Base-by-base conservation (phyloP, 2,888 invertebrate genomes). In the Spilosoma lubricipeda region DNA sequence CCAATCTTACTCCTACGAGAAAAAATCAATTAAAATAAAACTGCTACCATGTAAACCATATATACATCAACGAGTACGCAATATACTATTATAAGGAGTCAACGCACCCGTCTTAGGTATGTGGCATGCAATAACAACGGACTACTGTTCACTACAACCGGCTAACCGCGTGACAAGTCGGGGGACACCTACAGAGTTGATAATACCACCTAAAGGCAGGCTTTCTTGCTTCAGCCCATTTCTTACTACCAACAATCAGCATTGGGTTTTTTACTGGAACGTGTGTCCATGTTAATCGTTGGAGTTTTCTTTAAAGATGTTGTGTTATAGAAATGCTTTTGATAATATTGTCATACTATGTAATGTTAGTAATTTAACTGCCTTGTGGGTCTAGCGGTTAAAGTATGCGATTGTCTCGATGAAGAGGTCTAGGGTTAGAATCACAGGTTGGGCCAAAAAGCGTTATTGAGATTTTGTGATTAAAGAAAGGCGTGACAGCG, bases 1-100 rank as follows among this genome's bases (percentile, higher is more conserved):
- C 15, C 67, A 27, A 9, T 36, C 3, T 3, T 18, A 20, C 9
- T n/a, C 0, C 9, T n/a, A 2, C 30, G 20, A 18, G 1, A n/a
- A 71, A 48, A n/a, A 71, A 48, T 5, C 13, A 52, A 36, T 9
- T 3, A 33, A 39, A 39, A 9, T 56, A 42, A 68, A n/a, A 15
- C 48, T 59, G 69, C 18, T 20, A 13, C 77, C 90, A 93, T 94
- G 86, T 93, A 90, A 92, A 71, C 91, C 87, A 18, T 71, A 81
- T 73, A 71, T 74, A 83, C 83, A 83, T 78, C 82, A 80, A 85
- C 86, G 87, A 86, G 90, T 92, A 90, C 93, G 94, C 93, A 94
- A 93, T 92, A 90, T 92, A 93, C 92, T 93, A 94, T 94, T 94
- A 94, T 91, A 92, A 89, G 93, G 92, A 94, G 95, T 94, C 94